Evolutionary conservation across 1,140 invertebrate species (phyloP).

Genomic region (Drosophila bocki): DNA sequence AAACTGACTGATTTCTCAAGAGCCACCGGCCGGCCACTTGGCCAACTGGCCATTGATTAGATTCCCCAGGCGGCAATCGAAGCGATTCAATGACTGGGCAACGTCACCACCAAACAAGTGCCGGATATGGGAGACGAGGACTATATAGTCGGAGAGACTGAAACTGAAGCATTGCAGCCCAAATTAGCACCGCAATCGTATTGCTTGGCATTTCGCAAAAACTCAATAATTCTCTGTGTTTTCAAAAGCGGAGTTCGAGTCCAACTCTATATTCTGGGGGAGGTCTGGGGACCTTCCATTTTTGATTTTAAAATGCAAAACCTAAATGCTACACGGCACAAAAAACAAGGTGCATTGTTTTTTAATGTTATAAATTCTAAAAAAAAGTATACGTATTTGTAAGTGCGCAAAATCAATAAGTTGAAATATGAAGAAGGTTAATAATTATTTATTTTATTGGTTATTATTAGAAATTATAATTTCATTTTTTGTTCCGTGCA

Average conservation of each 20-base stretch:
- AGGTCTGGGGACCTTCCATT: neutral
- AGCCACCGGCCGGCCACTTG: constrained; percentile 23
- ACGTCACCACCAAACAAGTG: constrained; percentile 6
- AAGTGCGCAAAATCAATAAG: too few relatives aligned
- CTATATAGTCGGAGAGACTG: constrained; percentile 1
- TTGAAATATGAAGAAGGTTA: neutral
- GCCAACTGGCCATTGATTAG: constrained; percentile 57
- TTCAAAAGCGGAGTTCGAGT: constrained; percentile 2
- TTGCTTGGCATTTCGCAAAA: constrained; percentile 19
- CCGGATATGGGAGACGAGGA: constrained; percentile 7
- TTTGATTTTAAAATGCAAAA: constrained; percentile 16
- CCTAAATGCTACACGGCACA: constrained; percentile 6
- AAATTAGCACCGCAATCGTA: constrained; percentile 17
- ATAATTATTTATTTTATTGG: too few relatives aligned
- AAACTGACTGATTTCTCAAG: constrained; percentile 54
- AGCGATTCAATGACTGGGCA: constrained; percentile 16
- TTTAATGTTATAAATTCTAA: neutral
- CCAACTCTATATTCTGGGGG: neutral
- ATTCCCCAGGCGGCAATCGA: constrained; percentile 50
- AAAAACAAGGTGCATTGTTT: neutral
- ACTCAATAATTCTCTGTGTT: constrained; percentile 16
- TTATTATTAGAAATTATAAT: neutral
- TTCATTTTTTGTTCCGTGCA: constrained; percentile 4
- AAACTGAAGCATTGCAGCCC: constrained; percentile 19
- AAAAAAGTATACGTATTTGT: neutral